Evolutionary conservation across 2,113 vertebrate genomes (phyloP).

Genomic region (Cottus gobio): DNA sequence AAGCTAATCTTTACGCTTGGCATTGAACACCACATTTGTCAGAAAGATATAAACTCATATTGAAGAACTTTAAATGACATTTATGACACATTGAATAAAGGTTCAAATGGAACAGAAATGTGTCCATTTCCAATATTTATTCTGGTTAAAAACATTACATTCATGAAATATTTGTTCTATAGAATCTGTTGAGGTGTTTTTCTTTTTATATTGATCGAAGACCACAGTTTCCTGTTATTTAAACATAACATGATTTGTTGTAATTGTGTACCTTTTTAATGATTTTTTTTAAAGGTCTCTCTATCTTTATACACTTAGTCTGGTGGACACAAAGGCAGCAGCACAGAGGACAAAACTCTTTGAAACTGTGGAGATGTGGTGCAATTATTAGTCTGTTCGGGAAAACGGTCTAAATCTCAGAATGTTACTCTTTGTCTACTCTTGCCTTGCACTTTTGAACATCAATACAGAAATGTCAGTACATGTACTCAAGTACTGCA

Average conservation of each 20-base stretch:
- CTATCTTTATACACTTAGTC: background rate
- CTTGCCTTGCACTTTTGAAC: background rate
- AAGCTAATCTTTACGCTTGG: slow-evolving; percentile 47
- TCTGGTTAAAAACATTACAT: background rate
- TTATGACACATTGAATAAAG: background rate
- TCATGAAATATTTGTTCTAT: background rate
- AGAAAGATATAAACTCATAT: slow-evolving; percentile 16
- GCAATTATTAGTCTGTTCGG: background rate
- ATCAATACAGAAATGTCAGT: background rate
- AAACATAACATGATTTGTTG: background rate
- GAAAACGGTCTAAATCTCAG: background rate
- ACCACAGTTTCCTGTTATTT: background rate
- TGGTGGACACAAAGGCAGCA: background rate
- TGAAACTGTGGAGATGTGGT: background rate
- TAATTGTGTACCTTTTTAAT: background rate
- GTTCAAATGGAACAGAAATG: slow-evolving; percentile 10
- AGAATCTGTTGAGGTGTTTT: background rate
- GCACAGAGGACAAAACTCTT: background rate
- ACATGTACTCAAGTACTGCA: too few species aligned
- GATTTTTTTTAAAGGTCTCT: slow-evolving; percentile 1
- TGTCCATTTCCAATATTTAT: background rate
- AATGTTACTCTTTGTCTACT: background rate
- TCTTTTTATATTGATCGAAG: background rate
- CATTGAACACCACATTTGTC: slow-evolving; percentile 24
- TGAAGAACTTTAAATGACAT: slow-evolving; percentile 6